phyloP scores from a whole-genome alignment of 2,113 vertebrate genomes.

The Nibea coibor region DNA sequence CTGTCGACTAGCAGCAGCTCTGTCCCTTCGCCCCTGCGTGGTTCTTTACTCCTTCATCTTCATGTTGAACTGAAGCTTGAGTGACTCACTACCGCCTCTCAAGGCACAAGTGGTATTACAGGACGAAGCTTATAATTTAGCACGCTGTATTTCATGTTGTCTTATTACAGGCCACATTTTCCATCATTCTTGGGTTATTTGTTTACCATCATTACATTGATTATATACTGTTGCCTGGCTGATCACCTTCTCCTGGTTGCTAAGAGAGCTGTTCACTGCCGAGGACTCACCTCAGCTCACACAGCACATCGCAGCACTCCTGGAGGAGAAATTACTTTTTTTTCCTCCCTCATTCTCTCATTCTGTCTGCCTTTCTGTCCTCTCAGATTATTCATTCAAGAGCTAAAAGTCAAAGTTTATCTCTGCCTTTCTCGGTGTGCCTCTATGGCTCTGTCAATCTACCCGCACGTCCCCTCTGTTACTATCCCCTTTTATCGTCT shows the following conservation, averaged over 20 bases:
- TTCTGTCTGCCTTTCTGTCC: constrained; percentile 25
- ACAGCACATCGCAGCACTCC: constrained; percentile 30
- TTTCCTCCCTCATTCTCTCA: constrained; percentile 5
- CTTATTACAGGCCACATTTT: constrained; percentile 7
- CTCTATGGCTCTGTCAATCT: constrained; percentile 40
- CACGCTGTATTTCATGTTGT: background rate
- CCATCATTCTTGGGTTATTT: background rate
- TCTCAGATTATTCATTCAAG: constrained; percentile 51
- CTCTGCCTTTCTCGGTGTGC: constrained; percentile 31
- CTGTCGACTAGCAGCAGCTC: too few species aligned
- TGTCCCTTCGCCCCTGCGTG: too few species aligned
- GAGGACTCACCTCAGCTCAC: constrained; percentile 14
- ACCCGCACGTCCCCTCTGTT: constrained; percentile 25
- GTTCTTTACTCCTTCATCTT: too few species aligned
- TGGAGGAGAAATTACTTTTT: constrained; percentile 2
- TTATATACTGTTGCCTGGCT: constrained; percentile 19
- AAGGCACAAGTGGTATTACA: too few species aligned
- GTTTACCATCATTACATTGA: constrained; percentile 9
- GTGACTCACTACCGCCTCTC: too few species aligned
- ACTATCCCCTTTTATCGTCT: constrained; percentile 34
- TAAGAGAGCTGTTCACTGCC: constrained; percentile 34
- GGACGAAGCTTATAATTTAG: too few species aligned
- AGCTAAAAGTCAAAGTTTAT: constrained; percentile 67
- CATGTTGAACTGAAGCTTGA: too few species aligned
- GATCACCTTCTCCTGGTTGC: constrained; percentile 29